Evolutionary conservation across 2,113 vertebrate species (phyloP), one percentile per base, ranked within the genome.

Genomic region (Macaca mulatta): DNA sequence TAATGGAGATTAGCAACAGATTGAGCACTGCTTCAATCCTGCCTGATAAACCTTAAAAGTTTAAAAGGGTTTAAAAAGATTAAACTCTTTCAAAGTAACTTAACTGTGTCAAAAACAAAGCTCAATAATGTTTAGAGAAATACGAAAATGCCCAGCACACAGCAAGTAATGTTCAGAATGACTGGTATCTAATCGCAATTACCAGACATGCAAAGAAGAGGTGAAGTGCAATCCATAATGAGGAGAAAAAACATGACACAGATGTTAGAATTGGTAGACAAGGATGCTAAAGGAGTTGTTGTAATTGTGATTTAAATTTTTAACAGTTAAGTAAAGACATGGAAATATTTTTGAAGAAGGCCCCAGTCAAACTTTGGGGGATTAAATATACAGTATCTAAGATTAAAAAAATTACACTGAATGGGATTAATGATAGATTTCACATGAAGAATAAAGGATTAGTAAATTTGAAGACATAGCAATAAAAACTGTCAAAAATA

Each of bases 141-240:
- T 91, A 69, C 22, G 81, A 81, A 90, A 81, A 59, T 70, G 89
- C 59, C 64, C 55, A 72, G 78, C 22, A 75, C 20, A 69, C 23
- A 84, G 38, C n/a, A 69, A 64, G 70, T 69, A 67, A 95, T 89
- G 89, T 72, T 77, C 70, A 94, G n/a, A 85, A 89, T 78, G 57
- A 59, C 64, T 92, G 70, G 25, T 50, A 61, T 92, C 91, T n/a
- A 81, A 55, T 77, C 67, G 90, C 64, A 92, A 86, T 61, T 30
- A 74, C 32, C 72, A 95, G 79, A 20, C 35, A 35, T 69, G 78
- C 61, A 52, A 81, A 86, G 22, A 90, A 52, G n/a, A 92, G 52
- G 18, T 14, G 38, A 95, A 89, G 45, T 72, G 35, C 20, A 50
- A 43, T 13, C 90, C 59, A 35, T 80, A 91, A 91, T 32, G 30